phyloP scores from a whole-genome alignment of 2,888 invertebrate species.

The Orchesella flavescens region DNA sequence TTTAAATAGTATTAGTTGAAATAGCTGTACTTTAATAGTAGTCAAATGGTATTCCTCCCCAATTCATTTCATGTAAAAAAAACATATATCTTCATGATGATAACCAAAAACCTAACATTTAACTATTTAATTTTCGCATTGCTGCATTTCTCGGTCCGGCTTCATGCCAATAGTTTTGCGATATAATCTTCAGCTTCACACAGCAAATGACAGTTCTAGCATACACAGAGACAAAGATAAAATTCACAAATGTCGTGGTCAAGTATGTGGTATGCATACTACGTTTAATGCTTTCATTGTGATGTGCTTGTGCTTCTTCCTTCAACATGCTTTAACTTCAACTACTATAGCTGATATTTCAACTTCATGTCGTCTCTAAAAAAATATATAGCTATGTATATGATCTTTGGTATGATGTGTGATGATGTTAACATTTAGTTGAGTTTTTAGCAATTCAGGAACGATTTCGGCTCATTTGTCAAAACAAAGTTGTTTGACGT shows the following conservation, averaged over 20 bases:
- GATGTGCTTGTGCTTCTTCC: neutral
- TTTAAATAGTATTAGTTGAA: conserved; percentile 32
- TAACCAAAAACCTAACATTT: neutral
- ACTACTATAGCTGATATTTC: conserved; percentile 11
- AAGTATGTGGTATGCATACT: neutral
- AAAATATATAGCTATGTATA: neutral
- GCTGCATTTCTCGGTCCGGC: neutral
- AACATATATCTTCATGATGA: neutral
- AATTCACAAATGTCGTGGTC: conserved; percentile 16
- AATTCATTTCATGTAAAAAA: neutral
- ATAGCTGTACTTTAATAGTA: conserved; percentile 51
- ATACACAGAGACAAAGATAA: neutral
- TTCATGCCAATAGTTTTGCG: neutral
- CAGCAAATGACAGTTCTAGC: conserved; percentile 6
- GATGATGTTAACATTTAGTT: neutral
- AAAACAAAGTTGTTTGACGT: neutral
- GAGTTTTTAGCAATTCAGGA: neutral
- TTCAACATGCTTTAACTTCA: neutral
- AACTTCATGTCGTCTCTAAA: neutral
- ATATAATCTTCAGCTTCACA: neutral
- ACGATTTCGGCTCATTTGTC: conserved; percentile 11
- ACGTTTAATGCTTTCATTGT: neutral
- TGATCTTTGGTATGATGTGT: neutral
- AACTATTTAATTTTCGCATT: neutral
- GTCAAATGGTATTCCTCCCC: conserved; percentile 4